Evolutionary conservation across 35 echinoderm and acorn worm genomes (phyloP).

Genomic region (Lytechinus variegatus): DNA sequence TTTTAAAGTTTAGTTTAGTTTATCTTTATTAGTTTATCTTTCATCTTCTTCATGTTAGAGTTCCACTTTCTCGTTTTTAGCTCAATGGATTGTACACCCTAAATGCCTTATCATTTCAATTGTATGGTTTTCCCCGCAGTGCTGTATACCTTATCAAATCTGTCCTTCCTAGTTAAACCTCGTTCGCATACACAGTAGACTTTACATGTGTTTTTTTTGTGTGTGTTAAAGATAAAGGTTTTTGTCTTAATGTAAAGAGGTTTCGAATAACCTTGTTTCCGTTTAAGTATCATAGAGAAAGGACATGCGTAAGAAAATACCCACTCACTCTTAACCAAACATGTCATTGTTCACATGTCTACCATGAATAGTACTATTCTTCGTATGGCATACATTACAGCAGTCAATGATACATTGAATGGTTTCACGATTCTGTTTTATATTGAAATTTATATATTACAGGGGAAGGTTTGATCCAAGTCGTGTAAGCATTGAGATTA

Average conservation of each 20-base stretch:
- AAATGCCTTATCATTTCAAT: too few species aligned
- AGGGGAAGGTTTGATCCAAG: too few species aligned
- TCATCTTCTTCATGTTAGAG: too few species aligned
- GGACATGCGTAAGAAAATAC: background rate
- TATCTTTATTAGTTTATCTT: too few species aligned
- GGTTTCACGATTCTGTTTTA: background rate
- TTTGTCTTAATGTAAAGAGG: background rate
- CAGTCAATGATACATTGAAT: background rate
- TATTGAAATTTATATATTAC: background rate
- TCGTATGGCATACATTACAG: background rate
- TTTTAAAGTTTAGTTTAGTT: too few species aligned
- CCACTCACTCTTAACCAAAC: background rate
- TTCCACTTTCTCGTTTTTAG: too few species aligned
- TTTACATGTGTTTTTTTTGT: background rate
- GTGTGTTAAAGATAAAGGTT: background rate
- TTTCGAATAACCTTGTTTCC: background rate
- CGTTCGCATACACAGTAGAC: background rate
- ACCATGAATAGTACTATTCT: background rate
- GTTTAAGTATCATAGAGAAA: background rate
- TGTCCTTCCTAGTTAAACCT: background rate
- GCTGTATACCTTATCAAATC: too few species aligned
- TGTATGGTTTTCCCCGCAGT: too few species aligned
- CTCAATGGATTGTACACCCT: too few species aligned
- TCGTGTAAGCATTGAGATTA: too few species aligned
- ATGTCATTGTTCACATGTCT: background rate